Base-by-base conservation (phyloP, 2,113 vertebrate species). In the Nansenia antarctica region DNA sequence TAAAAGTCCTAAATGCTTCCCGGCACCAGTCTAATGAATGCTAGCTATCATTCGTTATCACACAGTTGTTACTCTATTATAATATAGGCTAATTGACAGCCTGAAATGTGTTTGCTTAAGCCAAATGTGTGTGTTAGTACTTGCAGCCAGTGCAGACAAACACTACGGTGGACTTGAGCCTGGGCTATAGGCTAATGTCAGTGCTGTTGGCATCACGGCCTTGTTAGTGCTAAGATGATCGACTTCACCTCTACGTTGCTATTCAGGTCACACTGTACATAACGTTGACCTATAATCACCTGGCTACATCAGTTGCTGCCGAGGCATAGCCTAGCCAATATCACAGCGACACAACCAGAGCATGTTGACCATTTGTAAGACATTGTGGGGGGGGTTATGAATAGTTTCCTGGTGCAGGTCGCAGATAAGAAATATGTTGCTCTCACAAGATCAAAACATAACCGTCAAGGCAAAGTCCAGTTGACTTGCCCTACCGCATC, bases 191-290 rank as follows among this genome's bases (percentile, higher is more conserved):
- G 83, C 85, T 81, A 82, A 83, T 82, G 79, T 70, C 82, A 47
- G 45, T n/a, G n/a, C 70, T 85, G 72, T 82, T 76, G 77, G 27
- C n/a, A 76, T 62, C 68, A 77, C 80, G 79, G 81, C 82, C n/a
- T 76, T 70, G 82, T 81, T 70, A 71, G 77, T 74, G 49, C 81
- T 84, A 59, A 72, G 77, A 69, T 85, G 80, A 84, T 78, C 77
- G 72, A 73, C 74, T 79, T 87, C 78, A 86, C 86, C 82, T 82
- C 79, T 78, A 80, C 83, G 70, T 75, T 69, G 61, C 84, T 86
- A 86, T 88, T 86, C 83, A 76, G 58, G 84, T 75, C 67, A 64
- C 75, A 22, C 60, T 53, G 73, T 60, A 76, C 32, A 8, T 73
- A 72, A 67, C 65, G 30, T 83, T 32, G 72, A 80, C 70, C 81